Conservation (phyloP, 2,797 vertebrate genomes). For the Catamblyrhynchus diadema region DNA sequence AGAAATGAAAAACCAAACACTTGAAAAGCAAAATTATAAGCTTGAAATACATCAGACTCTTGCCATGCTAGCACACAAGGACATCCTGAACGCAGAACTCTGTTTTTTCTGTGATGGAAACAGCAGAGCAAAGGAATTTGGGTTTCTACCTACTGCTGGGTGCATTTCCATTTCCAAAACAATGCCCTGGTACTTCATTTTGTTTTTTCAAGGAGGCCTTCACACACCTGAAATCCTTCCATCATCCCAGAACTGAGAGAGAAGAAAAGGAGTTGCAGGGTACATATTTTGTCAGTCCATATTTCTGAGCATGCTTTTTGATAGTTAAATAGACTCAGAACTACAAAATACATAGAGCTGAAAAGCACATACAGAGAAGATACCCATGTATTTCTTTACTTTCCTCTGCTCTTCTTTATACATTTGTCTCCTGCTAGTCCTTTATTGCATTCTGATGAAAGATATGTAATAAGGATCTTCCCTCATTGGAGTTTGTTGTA, state of each 20-base stretch:
- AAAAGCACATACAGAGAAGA: background rate
- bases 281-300: background rate
- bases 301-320: background rate
- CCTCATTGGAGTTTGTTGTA: background rate
- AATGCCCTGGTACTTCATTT: background rate
- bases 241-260: background rate
- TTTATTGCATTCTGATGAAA: constrained; percentile 14
- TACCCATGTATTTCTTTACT: background rate
- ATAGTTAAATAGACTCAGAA: background rate
- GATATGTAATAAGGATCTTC: background rate
- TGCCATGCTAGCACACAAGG: background rate
- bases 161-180: constrained; percentile 38
- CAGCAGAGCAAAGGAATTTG: background rate
- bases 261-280: background rate
- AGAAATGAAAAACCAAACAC: background rate
- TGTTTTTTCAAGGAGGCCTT: background rate
- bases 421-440: background rate
- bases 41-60: background rate
- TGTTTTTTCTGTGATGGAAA: background rate
- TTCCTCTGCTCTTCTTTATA: background rate
- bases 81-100: background rate
- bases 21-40: background rate
- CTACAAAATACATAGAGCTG: background rate
- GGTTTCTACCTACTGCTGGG: background rate
- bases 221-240: background rate